Base-by-base conservation (phyloP, 2,113 vertebrate species). In the Scytalopus superciliaris region DNA sequence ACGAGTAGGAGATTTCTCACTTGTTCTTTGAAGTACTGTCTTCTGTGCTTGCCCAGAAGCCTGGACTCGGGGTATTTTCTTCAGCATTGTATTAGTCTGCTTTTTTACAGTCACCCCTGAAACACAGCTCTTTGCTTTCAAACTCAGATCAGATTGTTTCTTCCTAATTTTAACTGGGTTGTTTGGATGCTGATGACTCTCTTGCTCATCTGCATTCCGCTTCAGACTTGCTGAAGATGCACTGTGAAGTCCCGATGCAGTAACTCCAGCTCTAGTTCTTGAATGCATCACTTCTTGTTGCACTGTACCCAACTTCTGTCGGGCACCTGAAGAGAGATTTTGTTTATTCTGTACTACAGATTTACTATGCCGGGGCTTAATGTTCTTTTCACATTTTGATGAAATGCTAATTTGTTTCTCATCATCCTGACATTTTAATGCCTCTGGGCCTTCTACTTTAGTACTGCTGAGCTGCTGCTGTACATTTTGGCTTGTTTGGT, bases 161-260 rank as follows among this genome's bases (percentile, higher is more conserved):
- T 98, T 99, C 67, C 98, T 99, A 62, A 98, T 96, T 98, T 99
- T 99, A 56, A 97, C 60, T 8, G 98, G 97, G 73, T 98, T 98
- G 79, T 93, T 97, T 68, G 88, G 93, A 95, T 96, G 95, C n/a
- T 97, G 98, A 72, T 98, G 97, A 73, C 94, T 95, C 74, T 98
- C 98, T 27, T 89, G 81, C 21, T 96, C 97, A 90, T 98, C 98
- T 0, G 93, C 95, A 75, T 97, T 98, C 66, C 98, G 96, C 96
- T 99, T 99, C 70, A 98, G 90, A 49, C 92, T 93, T 74, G 75
- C n/a, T 78, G 94, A 79, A 47, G 95, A 92, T 40, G 96, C 94
- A 84, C 97, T 98, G 33, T 91, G 97, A 95, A 87, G 60, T 62
- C 93, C 55, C 10, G 96, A 97, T 30, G 92, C 75, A 92, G 95